These are phyloP conservation scores for Gastrophysa polygoni DNA, from an alignment of 2,888 invertebrate genomes.

Conservation along the genomic window DNA sequence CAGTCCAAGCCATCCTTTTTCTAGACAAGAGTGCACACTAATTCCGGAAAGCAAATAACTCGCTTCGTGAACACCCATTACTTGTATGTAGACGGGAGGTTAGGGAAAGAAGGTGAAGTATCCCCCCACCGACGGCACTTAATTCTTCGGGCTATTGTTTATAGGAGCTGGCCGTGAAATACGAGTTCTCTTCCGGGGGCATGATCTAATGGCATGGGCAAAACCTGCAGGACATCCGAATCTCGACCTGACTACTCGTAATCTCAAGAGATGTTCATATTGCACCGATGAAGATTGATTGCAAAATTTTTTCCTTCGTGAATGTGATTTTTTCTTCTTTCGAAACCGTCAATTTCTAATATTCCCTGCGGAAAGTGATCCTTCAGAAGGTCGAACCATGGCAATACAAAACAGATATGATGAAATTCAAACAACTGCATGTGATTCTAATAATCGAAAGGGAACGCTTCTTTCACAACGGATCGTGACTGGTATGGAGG, in stretches of 20 bases:
- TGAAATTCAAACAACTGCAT: no score
- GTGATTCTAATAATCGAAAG: no score
- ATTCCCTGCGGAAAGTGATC: no score
- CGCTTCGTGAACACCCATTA: conserved; percentile 43
- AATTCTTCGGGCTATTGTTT: not conserved
- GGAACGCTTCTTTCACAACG: no score
- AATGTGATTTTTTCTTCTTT: no score
- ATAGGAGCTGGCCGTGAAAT: not conserved
- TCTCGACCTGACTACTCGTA: not conserved
- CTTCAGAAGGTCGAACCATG: no score
- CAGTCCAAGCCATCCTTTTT: conserved; percentile 36
- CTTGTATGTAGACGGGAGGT: conserved; percentile 34
- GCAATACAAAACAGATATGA: no score
- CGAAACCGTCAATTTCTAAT: no score
- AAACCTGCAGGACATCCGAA: not conserved
- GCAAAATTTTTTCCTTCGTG: no score
- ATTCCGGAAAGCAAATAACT: conserved; percentile 44
- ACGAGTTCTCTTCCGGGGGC: not conserved
- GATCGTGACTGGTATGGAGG: no score
- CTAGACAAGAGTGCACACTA: conserved; percentile 43
- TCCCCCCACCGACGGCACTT: not conserved
- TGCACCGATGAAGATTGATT: no score
- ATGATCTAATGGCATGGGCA: not conserved
- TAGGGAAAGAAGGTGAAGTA: conserved; percentile 12
- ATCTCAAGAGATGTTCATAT: no score